phyloP scores from a whole-genome alignment of 2,113 vertebrate genomes.

The Corynorhinus townsendii region DNA sequence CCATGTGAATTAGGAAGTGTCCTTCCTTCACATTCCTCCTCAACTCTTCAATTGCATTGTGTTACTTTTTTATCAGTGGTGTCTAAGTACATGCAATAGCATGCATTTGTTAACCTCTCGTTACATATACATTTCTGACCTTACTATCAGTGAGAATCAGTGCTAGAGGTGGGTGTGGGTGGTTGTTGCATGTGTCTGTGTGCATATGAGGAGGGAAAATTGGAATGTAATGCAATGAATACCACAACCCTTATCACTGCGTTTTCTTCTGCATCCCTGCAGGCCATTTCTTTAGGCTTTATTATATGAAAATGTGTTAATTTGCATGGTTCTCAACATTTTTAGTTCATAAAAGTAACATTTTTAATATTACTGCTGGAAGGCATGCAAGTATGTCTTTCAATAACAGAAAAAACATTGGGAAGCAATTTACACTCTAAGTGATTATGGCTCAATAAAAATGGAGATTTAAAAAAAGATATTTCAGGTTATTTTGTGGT shows the following conservation, averaged over 20 bases:
- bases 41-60: not conserved
- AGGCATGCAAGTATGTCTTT: not conserved
- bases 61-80: not conserved
- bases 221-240: not conserved
- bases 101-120: not conserved
- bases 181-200: not conserved
- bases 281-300: not conserved
- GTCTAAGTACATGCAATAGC: not conserved
- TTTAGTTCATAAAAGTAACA: not conserved
- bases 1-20: not conserved
- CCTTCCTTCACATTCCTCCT: not conserved
- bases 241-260: not conserved
- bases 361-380: constrained; percentile 4
- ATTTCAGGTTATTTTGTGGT: not conserved
- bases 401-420: not conserved
- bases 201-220: not conserved
- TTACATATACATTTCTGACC: not conserved
- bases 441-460: not conserved
- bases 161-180: not conserved
- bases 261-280: not conserved
- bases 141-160: not conserved
- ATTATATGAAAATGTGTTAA: not conserved
- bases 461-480: not conserved
- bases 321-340: not conserved
- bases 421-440: not conserved